Evolutionary conservation across 2,113 vertebrate genomes (phyloP).

Genomic region (Aspiorhynchus laticeps): DNA sequence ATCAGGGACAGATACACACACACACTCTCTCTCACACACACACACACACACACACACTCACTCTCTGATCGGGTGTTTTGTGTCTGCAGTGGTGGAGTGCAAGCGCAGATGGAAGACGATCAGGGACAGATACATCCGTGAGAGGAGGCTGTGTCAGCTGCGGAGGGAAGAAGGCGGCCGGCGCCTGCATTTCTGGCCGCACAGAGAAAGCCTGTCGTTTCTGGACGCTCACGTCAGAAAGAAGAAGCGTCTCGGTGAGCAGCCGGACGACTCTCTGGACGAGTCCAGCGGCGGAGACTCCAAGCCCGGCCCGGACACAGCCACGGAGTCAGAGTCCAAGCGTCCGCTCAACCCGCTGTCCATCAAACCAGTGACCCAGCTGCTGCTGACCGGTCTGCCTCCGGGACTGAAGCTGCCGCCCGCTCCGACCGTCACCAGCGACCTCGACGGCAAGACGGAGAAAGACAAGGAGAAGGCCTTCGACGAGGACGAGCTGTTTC

Average conservation of each 20-base stretch:
- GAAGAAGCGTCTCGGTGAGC: slow-evolving; percentile 57
- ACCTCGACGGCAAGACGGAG: slow-evolving; percentile 56
- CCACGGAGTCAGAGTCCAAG: no score
- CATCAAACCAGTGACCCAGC: slow-evolving; percentile 39
- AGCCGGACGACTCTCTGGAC: slow-evolving; percentile 20
- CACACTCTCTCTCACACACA: not conserved
- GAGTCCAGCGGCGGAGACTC: slow-evolving; percentile 11
- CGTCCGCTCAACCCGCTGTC: not conserved
- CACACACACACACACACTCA: no score
- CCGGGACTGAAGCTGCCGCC: slow-evolving; percentile 33
- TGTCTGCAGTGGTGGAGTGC: slow-evolving; percentile 69
- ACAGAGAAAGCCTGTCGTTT: slow-evolving; percentile 70
- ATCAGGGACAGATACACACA: no score
- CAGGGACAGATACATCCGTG: slow-evolving; percentile 75
- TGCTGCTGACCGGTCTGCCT: slow-evolving; percentile 53
- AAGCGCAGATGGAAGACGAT: slow-evolving; percentile 77
- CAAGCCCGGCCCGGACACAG: not conserved
- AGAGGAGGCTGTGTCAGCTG: slow-evolving; percentile 69
- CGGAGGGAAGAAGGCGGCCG: slow-evolving; percentile 68
- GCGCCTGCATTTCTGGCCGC: slow-evolving; percentile 69
- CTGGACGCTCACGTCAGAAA: slow-evolving; percentile 70
- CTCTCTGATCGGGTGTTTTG: not conserved
- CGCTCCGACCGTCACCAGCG: not conserved
- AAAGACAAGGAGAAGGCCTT: slow-evolving; percentile 5
- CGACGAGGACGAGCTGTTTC: slow-evolving; percentile 64